Evolutionary conservation across 2,888 invertebrate genomes (phyloP).

Genomic region (Rhodophaea formosa): DNA sequence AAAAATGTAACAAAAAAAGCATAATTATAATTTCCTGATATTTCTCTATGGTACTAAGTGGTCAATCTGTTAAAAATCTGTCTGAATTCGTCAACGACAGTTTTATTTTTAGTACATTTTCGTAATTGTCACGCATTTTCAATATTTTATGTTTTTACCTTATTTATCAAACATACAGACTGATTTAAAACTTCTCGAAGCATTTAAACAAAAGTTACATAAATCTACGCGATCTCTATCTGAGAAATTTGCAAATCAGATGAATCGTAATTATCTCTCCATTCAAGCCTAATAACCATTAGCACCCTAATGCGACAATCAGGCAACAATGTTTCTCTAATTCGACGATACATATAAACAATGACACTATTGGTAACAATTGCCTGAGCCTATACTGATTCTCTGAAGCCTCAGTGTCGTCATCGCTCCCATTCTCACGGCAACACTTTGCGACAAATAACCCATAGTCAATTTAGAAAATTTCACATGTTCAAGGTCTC

Average conservation of each 20-base stretch:
- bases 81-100: no score
- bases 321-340: slow-evolving; percentile 11
- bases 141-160: no score
- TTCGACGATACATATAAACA: slow-evolving; percentile 9
- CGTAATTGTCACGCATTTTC: no score
- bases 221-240: background rate
- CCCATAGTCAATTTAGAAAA: slow-evolving; percentile 1
- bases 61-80: no score
- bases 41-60: no score
- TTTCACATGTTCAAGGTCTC: slow-evolving; percentile 3
- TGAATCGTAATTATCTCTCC: background rate
- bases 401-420: background rate
- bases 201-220: no score
- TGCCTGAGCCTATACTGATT: background rate
- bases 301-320: slow-evolving; percentile 6
- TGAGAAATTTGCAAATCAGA: background rate
- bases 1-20: no score
- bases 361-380: slow-evolving; percentile 16
- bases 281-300: slow-evolving; percentile 1
- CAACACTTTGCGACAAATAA: slow-evolving; percentile 10
- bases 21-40: no score
- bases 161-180: no score
- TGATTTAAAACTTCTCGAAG: no score
- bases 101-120: no score
- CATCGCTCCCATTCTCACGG: slow-evolving; percentile 17